These are phyloP conservation scores for Odontomyia ornata DNA, from an alignment of 2,888 invertebrate species.

Conservation along the genomic window DNA sequence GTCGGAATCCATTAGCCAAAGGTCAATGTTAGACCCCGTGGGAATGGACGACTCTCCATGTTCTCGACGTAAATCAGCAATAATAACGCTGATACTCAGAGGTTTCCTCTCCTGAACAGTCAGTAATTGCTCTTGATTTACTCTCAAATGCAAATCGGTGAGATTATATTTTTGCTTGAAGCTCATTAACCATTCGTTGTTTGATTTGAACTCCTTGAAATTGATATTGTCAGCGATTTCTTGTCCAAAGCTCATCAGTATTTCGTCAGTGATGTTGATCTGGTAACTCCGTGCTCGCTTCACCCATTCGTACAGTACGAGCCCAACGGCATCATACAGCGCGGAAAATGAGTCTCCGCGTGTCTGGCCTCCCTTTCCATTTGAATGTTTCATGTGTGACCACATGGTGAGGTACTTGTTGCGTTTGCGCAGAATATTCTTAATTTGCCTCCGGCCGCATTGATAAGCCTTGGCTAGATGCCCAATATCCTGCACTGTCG, in stretches of 20 bases:
- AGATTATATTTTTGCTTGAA: constrained; percentile 33
- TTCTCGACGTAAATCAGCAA: constrained; percentile 18
- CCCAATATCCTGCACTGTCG: neutral
- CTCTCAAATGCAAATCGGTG: neutral
- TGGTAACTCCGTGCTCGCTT: constrained; percentile 22
- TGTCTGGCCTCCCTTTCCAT: neutral
- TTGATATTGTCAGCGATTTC: constrained; percentile 32
- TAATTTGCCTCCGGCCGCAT: constrained; percentile 22
- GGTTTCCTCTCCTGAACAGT: neutral
- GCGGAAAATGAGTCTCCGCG: neutral
- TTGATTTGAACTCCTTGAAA: constrained; percentile 7
- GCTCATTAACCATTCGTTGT: neutral
- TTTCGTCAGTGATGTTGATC: constrained; percentile 31
- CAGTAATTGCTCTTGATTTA: neutral
- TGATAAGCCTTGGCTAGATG: neutral
- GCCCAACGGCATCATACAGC: neutral
- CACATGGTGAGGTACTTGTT: constrained; percentile 20
- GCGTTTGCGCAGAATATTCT: constrained; percentile 28
- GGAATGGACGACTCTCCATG: neutral
- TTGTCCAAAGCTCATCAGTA: constrained; percentile 25
- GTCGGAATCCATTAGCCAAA: neutral
- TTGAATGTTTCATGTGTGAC: neutral
- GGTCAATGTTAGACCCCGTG: neutral
- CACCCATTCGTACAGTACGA: constrained; percentile 38
- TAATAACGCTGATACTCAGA: constrained; percentile 19